Base-by-base conservation (phyloP, 2,888 invertebrate genomes). In the Ariolimax columbianus region DNA sequence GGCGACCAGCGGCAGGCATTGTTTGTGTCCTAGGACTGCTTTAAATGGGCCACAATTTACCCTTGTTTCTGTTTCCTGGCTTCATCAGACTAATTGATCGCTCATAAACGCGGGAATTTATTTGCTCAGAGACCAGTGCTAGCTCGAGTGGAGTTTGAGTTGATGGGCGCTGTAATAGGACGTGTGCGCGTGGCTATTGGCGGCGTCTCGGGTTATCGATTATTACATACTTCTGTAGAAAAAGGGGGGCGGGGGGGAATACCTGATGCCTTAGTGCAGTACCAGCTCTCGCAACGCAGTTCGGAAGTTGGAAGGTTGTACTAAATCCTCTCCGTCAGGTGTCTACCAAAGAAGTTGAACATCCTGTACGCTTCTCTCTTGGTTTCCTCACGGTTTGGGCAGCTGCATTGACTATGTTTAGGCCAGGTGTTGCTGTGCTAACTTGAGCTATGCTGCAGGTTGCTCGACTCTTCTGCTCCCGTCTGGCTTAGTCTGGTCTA, bases 71-170 rank as follows among this genome's bases (percentile, higher is more conserved):
- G 30, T 7, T 4, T 26, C n/a, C 38, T 75, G 1, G 26, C 51
- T 6, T 51, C 51, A 40, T 43, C 47, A 75, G 51, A 30, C 75
- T 75, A 75, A 75, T 75, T 75, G 75, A 75, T 75, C 47, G 47
- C 43, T 75, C 6, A 30, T 51, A 75, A 51, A 51, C n/a, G 30
- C 19, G 3, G 51, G n/a, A 47, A 30, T 75, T 75, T 51, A 75
- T 75, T 75, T 75, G 75, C 51, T 75, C n/a, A 3, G 6, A 3
- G 2, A 40, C 72, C 4, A 47, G 40, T 40, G 40, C 72, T 72
- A 17, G 38, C 6, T 59, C 2, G 23, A 72, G 40, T 9, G 23
- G 40, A 40, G 40, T 72, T 72, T 72, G 38, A 40, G 40, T 40
- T 40, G 40, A 40, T 38, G 26, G 72, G 51, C 19, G n/a, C 9